Percentiles rank a stretch among this genome's conserved stretches.
phyloP scores from a whole-genome alignment of 2,113 vertebrate species.

The Misgurnus anguillicaudatus region DNA sequence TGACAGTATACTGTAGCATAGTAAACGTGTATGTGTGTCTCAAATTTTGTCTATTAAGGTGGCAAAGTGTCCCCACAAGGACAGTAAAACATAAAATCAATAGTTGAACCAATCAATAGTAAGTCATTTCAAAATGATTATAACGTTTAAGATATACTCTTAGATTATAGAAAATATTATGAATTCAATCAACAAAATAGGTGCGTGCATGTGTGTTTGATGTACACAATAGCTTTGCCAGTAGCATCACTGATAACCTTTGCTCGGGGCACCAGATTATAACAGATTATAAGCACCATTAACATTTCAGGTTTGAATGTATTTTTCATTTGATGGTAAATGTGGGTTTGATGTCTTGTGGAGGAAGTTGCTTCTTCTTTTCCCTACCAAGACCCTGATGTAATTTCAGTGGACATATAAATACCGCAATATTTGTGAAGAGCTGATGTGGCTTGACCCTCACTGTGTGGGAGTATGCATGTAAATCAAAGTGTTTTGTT shows the following conservation, averaged over 20 bases:
- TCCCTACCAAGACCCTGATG: constrained; percentile 5
- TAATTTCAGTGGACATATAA: constrained; percentile 35
- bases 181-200: no score
- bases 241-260: not conserved
- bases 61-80: no score
- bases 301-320: not conserved
- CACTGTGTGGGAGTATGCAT: constrained; percentile 3
- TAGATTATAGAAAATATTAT: not conserved
- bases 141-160: not conserved
- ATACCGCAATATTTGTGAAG: not conserved
- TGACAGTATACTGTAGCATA: no score
- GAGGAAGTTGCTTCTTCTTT: constrained; percentile 15
- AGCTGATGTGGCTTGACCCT: not conserved
- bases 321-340: not conserved
- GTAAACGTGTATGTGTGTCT: no score
- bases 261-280: not conserved
- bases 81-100: no score
- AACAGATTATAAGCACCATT: not conserved
- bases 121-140: no score
- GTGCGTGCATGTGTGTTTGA: not conserved
- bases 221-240: not conserved
- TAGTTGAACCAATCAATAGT: no score
- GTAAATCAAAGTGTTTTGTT: constrained; percentile 42
- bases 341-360: constrained; percentile 8
- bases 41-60: no score